Evolutionary conservation across 1,140 invertebrate species (phyloP).

Genomic region (Bemisia tabaci): DNA sequence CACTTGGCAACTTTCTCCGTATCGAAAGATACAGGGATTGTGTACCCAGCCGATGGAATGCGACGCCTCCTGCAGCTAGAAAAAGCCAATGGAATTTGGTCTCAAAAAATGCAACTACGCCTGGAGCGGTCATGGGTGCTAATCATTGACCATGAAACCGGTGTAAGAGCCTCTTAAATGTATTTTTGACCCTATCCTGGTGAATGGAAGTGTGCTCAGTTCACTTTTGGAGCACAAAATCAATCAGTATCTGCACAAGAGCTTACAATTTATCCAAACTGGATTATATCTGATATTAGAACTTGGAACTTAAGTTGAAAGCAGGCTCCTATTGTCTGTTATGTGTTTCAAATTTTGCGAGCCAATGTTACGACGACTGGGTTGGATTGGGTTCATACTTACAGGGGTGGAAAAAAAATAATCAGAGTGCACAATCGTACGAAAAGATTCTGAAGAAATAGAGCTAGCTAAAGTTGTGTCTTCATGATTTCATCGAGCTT

Average conservation of each 20-base stretch:
- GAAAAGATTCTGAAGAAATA: no score
- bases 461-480: no score
- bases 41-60: slow-evolving; percentile 90
- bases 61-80: slow-evolving; percentile 85
- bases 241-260: no score
- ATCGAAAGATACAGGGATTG: slow-evolving; percentile 69
- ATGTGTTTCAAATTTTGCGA: no score
- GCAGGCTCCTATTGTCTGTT: no score
- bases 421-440: no score
- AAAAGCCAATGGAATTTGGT: slow-evolving; percentile 97
- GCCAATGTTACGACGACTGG: no score
- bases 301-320: no score
- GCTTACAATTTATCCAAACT: no score
- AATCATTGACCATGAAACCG: slow-evolving; percentile 92
- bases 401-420: no score
- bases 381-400: no score
- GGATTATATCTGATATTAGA: neutral
- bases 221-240: neutral
- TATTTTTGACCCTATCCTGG: neutral
- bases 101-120: slow-evolving; percentile 90
- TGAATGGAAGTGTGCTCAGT: neutral
- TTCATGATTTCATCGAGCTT: no score
- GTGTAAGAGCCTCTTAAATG: slow-evolving; percentile 49
- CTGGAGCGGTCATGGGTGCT: slow-evolving; percentile 76
- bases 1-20: slow-evolving; percentile 97